Conservation (phyloP, 1,140 invertebrate species). For the Diachasma alloeum region DNA sequence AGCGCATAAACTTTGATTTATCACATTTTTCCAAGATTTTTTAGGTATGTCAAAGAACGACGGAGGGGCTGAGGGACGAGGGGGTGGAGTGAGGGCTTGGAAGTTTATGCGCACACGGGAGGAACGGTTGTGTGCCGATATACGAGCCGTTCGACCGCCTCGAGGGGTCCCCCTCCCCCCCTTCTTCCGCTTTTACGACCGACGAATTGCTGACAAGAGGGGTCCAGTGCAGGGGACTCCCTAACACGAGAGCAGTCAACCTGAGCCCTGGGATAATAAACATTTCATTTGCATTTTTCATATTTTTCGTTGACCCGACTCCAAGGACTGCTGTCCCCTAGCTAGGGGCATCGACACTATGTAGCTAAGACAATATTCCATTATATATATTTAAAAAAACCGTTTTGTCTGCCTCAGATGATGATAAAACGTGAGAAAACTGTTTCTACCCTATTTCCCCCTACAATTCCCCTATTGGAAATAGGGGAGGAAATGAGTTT, state of each 20-base stretch:
- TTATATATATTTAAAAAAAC: too few species aligned
- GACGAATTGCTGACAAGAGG: constrained; percentile 36
- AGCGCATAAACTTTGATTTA: neutral
- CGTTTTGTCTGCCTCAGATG: too few species aligned
- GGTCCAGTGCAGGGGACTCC: neutral
- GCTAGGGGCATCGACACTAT: too few species aligned
- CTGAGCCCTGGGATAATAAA: neutral
- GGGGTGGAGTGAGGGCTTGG: neutral
- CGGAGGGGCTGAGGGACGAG: neutral
- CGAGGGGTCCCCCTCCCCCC: neutral
- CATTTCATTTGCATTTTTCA: neutral
- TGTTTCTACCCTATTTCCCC: too few species aligned
- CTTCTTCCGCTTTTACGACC: constrained; percentile 33
- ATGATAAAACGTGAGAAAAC: too few species aligned
- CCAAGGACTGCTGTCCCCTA: too few species aligned
- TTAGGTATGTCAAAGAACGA: neutral
- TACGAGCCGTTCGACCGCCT: constrained; percentile 38
- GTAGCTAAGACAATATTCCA: too few species aligned
- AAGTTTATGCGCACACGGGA: constrained; percentile 25
- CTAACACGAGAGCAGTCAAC: neutral
- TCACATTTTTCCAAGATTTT: neutral
- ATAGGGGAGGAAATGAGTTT: too few species aligned
- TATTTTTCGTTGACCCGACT: neutral
- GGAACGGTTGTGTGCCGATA: constrained; percentile 26
- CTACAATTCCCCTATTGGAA: too few species aligned